Evolutionary conservation across 92 coral and sea anemone species (phyloP), one percentile per base, ranked within the genome.

Genomic region (Actinostola sp.): DNA sequence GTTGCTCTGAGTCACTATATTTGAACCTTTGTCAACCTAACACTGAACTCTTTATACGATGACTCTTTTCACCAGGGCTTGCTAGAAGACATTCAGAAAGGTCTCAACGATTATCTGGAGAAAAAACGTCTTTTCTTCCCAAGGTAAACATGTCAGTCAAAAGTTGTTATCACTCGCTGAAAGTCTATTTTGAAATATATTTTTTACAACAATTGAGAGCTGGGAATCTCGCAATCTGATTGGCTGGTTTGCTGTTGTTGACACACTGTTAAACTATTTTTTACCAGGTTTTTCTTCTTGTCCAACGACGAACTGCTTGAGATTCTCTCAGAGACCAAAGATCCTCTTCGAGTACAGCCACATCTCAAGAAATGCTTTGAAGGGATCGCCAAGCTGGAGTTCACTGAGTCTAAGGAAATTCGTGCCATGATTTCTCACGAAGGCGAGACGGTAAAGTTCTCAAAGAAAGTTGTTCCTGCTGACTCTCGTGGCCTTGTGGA

Each of bases 291-390:
- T 59, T 94, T 94, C 97, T 94, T 94, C 63, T 67, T 94, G 28
- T 94, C 98, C 43, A 94, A 94, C 54, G 98, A 94, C 31, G 98
- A 94, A 59, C 80, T 94, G 14, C 84, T 94, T 51, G 98, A 94
- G 65, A 94, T 94, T 63, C 80, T 94, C 33, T 94, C 98, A 12
- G 98, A 94, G 85, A 94, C 98, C 0, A 94, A 94, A 64, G 98
- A 94, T 44, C 98, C 98, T 20, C 85, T 91, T 21, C 92, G 98
- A 7, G 98, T 94, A 33, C 97, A 94, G 71, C 98, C 98, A 8
- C 98, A 94, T 55, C 86, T 94, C 6, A 94, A 94, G 92, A 94
- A 94, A 68, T 94, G 98, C 80, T 94, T 94, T 55, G 98, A 94
- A 49, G 98, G 98, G 6, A 94, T 94, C 24, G 97, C 97, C 11